Conservation (phyloP, 2,113 vertebrate species). For the Petroica traversi region DNA sequence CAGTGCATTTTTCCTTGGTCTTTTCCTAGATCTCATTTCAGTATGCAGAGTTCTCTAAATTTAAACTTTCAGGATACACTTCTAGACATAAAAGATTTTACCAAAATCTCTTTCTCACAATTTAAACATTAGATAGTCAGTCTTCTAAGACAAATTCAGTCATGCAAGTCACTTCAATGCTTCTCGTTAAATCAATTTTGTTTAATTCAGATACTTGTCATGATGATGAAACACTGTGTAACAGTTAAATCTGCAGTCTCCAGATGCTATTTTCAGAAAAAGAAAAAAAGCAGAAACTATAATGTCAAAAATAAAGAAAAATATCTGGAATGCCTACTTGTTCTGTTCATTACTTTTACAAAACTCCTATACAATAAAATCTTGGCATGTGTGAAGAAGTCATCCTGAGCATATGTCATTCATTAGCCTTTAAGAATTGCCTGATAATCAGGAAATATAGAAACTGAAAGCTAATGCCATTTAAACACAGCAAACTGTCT, state of each 20-base stretch:
- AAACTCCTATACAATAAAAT: constrained; percentile 13
- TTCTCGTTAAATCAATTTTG: neutral
- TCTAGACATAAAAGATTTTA: neutral
- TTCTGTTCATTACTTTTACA: constrained; percentile 32
- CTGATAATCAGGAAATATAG: neutral
- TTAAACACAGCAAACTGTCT: neutral
- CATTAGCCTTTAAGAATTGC: neutral
- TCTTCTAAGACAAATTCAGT: neutral
- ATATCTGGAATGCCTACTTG: neutral
- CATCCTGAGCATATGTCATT: constrained; percentile 6
- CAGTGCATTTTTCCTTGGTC: neutral
- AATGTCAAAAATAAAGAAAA: constrained; percentile 16
- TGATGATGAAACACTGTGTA: constrained; percentile 16
- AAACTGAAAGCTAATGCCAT: neutral
- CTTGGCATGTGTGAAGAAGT: constrained; percentile 21
- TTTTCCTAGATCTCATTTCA: neutral
- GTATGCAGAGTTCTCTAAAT: neutral
- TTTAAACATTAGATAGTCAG: neutral
- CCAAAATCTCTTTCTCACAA: neutral
- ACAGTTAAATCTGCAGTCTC: constrained; percentile 1
- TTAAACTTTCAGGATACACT: neutral
- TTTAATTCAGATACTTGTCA: constrained; percentile 6
- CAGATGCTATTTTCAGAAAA: neutral
- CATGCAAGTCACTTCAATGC: neutral
- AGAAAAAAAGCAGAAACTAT: neutral